Evolutionary conservation across 2,888 invertebrate genomes (phyloP).

Genomic region (Drosophila kanekoi): DNA sequence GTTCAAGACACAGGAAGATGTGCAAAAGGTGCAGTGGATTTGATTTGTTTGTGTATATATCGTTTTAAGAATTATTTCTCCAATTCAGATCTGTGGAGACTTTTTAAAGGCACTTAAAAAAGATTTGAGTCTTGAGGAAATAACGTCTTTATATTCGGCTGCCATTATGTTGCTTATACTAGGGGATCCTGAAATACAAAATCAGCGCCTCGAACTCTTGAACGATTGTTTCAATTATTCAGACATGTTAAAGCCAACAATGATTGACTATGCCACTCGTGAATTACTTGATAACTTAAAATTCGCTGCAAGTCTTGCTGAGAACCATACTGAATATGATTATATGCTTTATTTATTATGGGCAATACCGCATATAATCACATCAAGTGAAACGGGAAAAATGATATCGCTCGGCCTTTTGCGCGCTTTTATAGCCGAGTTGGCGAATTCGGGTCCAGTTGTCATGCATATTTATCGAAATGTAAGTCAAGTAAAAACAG

Average conservation of each 20-base stretch:
- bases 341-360: constrained; percentile 48
- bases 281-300: constrained; percentile 44
- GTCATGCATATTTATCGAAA: constrained; percentile 61
- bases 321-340: constrained; percentile 31
- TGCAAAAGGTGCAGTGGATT: constrained; percentile 27
- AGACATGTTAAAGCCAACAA: constrained; percentile 66
- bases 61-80: not conserved
- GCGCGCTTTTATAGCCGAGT: constrained; percentile 42
- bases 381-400: constrained; percentile 66
- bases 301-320: constrained; percentile 19
- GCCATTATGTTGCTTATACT: constrained; percentile 43
- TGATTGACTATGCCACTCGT: constrained; percentile 59
- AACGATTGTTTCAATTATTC: constrained; percentile 63
- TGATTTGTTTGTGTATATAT: not conserved
- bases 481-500: constrained; percentile 29
- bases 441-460: constrained; percentile 33
- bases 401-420: constrained; percentile 57
- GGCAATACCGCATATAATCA: constrained; percentile 59
- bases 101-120: constrained; percentile 29
- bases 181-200: constrained; percentile 11
- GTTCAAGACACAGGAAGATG: constrained; percentile 6
- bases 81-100: constrained; percentile 33
- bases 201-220: constrained; percentile 46
- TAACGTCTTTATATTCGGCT: constrained; percentile 49
- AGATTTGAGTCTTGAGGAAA: constrained; percentile 50